These are phyloP conservation scores for Rhodophaea formosa DNA, from an alignment of 2,888 invertebrate species.

Conservation along the genomic window DNA sequence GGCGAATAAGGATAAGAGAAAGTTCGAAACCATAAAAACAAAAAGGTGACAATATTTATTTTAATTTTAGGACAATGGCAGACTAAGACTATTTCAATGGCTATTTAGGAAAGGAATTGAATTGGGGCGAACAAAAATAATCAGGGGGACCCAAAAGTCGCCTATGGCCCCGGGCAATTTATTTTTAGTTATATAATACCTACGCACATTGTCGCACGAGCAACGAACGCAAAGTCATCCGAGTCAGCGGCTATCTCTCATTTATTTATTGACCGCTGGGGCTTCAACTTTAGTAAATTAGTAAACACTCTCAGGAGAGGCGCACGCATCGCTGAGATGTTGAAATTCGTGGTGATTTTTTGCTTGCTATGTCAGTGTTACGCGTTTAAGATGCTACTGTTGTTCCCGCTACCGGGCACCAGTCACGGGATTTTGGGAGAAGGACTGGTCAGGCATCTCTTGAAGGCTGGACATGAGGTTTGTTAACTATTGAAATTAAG, in stretches of 20 bases:
- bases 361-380: constrained; percentile 6
- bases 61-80: no score
- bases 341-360: background rate
- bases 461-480: constrained; percentile 51
- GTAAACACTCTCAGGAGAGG: background rate
- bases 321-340: background rate
- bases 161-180: no score
- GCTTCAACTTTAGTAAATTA: background rate
- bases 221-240: background rate
- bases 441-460: constrained; percentile 39
- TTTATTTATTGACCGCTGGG: background rate
- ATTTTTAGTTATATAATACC: no score
- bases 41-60: no score
- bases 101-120: no score
- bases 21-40: no score
- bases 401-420: constrained; percentile 39
- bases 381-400: constrained; percentile 37
- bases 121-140: no score
- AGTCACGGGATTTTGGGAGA: constrained; percentile 48
- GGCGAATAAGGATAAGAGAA: no score
- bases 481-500: background rate
- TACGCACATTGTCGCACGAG: no score
- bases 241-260: background rate
- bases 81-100: no score
- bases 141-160: no score